These are phyloP conservation scores for Rosalia funebris DNA, from an alignment of 2,888 invertebrate species.

Conservation along the genomic window DNA sequence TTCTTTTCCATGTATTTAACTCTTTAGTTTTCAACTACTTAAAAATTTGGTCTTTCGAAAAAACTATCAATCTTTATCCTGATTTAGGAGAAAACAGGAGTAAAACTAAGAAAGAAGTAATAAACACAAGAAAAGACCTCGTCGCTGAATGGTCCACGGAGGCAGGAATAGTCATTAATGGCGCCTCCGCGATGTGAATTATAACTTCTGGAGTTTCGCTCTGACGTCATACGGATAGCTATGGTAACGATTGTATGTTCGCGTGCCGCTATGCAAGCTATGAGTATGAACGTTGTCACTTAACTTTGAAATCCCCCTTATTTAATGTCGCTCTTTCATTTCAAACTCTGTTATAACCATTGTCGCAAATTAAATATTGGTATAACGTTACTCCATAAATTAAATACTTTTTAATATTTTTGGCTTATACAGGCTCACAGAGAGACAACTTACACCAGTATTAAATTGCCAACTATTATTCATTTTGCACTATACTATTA, in stretches of 20 bases:
- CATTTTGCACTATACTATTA: too few species aligned
- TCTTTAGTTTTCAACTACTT: too few species aligned
- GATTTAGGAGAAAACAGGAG: neutral
- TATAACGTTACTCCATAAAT: too few species aligned
- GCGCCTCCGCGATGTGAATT: slow-evolving; percentile 21
- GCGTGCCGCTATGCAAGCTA: slow-evolving; percentile 21
- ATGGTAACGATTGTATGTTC: slow-evolving; percentile 23
- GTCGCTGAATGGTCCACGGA: slow-evolving; percentile 15
- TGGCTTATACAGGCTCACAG: too few species aligned
- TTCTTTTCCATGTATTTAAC: too few species aligned
- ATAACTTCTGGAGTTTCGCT: slow-evolving; percentile 21
- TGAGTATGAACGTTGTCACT: slow-evolving; percentile 8
- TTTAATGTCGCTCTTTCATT: neutral
- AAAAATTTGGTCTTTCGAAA: too few species aligned
- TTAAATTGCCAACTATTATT: too few species aligned
- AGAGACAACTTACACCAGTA: too few species aligned
- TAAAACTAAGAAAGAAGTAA: neutral
- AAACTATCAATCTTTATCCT: neutral
- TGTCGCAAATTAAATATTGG: too few species aligned
- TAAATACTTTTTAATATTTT: too few species aligned
- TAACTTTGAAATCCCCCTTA: neutral
- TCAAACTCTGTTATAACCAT: too few species aligned
- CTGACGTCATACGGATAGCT: slow-evolving; percentile 31
- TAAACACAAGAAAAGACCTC: neutral
- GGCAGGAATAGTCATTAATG: slow-evolving; percentile 21